Conservation (phyloP, 2,113 vertebrate genomes). For the Phyllostomus hastatus region DNA sequence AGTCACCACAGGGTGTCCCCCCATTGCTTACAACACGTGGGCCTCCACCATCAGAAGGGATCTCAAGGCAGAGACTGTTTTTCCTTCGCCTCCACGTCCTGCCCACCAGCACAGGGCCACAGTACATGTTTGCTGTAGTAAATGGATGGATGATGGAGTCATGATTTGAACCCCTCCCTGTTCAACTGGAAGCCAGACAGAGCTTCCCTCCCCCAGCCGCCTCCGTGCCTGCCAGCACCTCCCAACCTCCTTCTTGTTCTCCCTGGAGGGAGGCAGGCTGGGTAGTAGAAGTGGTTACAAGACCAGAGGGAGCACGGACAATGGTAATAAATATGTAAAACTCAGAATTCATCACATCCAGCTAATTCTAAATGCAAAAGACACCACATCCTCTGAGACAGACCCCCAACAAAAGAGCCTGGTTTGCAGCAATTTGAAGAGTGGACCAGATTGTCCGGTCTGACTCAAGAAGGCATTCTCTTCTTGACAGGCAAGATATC, state of each 20-base stretch:
- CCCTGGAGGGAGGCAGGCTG: constrained; percentile 42
- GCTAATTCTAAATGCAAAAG: constrained; percentile 80
- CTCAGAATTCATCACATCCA: constrained; percentile 76
- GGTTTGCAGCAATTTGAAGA: constrained; percentile 35
- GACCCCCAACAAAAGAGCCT: constrained; percentile 67
- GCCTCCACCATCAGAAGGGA: background rate
- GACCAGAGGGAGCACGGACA: constrained; percentile 75
- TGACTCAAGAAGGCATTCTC: background rate
- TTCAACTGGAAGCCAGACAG: background rate
- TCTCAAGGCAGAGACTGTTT: background rate
- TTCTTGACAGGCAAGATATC: background rate
- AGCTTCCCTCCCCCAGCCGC: background rate
- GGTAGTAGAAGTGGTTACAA: constrained; percentile 77
- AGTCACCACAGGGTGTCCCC: background rate
- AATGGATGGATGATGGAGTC: background rate
- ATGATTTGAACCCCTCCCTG: background rate
- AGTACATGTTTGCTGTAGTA: background rate
- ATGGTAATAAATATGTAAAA: constrained; percentile 84
- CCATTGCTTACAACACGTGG: background rate
- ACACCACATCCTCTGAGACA: constrained; percentile 75
- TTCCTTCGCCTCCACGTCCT: background rate
- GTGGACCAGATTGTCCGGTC: background rate
- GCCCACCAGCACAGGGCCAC: background rate
- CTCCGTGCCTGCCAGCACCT: background rate
- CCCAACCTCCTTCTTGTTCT: constrained; percentile 3